Percentiles rank a stretch among this genome's conserved stretches.
Evolutionary conservation across 2,113 vertebrate species (phyloP).

Genomic region (Polyodon spathula): DNA sequence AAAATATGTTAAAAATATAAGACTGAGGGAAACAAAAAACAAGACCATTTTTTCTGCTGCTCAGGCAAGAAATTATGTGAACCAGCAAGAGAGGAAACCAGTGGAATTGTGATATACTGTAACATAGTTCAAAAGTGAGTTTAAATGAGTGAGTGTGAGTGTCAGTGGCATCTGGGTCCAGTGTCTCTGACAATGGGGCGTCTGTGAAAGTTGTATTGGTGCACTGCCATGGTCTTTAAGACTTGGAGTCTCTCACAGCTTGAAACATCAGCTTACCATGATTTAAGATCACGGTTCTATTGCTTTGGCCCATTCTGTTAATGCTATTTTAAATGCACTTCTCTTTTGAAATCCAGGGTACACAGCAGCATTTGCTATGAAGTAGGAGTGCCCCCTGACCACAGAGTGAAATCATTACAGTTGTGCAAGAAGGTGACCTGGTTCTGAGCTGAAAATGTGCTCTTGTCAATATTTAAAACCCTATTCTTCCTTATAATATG

Average conservation of each 20-base stretch:
- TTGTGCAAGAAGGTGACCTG: constrained; percentile 5
- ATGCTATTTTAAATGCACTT: not conserved
- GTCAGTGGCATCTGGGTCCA: too few relatives aligned
- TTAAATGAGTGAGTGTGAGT: too few relatives aligned
- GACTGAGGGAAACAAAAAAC: too few relatives aligned
- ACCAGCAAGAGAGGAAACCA: too few relatives aligned
- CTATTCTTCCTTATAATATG: too few relatives aligned
- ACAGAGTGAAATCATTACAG: constrained; percentile 13
- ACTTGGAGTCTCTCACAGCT: constrained; percentile 1
- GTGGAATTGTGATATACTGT: too few relatives aligned
- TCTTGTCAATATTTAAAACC: not conserved
- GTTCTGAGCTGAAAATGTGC: not conserved
- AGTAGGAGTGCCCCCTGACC: constrained; percentile 9
- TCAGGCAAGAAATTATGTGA: too few relatives aligned
- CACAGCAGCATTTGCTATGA: constrained; percentile 2
- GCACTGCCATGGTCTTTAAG: not conserved
- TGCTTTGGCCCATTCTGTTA: not conserved
- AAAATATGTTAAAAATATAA: too few relatives aligned
- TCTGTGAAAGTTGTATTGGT: not conserved
- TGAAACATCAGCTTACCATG: constrained; percentile 9
- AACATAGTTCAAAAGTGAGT: too few relatives aligned
- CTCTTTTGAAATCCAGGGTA: not conserved
- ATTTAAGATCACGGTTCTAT: not conserved
- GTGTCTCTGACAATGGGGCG: not conserved
- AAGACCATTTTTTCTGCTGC: too few relatives aligned